A percentile compares a stretch with the other conserved stretches of the same genome.
These are phyloP conservation scores for Patella pellucida DNA, from an alignment of 2,888 invertebrate genomes.

Conservation along the genomic window DNA sequence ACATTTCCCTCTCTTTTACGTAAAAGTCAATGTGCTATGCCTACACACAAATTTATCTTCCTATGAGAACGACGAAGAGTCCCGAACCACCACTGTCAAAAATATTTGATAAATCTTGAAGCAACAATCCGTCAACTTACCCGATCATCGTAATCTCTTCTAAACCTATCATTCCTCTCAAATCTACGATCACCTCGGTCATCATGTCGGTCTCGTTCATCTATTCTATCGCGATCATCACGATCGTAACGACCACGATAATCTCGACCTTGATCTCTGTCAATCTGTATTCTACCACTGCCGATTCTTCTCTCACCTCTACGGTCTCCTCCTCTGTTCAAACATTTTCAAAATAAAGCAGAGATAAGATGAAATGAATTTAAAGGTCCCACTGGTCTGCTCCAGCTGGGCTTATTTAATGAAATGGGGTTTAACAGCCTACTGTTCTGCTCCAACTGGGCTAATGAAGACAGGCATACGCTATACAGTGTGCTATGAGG, in stretches of 20 bases:
- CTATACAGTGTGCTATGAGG: too few relatives aligned
- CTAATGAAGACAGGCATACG: too few relatives aligned
- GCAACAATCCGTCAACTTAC: background rate
- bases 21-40: too few relatives aligned
- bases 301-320: slow-evolving; percentile 80
- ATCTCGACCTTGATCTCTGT: slow-evolving; percentile 75
- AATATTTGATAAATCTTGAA: too few relatives aligned
- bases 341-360: background rate
- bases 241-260: slow-evolving; percentile 17
- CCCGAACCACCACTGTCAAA: too few relatives aligned
- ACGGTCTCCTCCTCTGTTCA: slow-evolving; percentile 33
- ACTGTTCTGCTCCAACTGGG: too few relatives aligned
- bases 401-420: too few relatives aligned
- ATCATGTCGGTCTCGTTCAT: slow-evolving; percentile 38
- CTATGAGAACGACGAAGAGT: too few relatives aligned
- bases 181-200: slow-evolving; percentile 45
- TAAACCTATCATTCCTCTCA: slow-evolving; percentile 33
- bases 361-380: background rate
- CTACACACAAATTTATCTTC: too few relatives aligned
- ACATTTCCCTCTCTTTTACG: too few relatives aligned
- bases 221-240: slow-evolving; percentile 3
- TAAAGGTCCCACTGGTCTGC: too few relatives aligned
- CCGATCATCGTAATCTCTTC: slow-evolving; percentile 23
- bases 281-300: slow-evolving; percentile 83
- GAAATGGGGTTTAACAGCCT: too few relatives aligned